phyloP scores from a whole-genome alignment of 2,113 vertebrate species.

The Stomatorhinus ivindoensis region DNA sequence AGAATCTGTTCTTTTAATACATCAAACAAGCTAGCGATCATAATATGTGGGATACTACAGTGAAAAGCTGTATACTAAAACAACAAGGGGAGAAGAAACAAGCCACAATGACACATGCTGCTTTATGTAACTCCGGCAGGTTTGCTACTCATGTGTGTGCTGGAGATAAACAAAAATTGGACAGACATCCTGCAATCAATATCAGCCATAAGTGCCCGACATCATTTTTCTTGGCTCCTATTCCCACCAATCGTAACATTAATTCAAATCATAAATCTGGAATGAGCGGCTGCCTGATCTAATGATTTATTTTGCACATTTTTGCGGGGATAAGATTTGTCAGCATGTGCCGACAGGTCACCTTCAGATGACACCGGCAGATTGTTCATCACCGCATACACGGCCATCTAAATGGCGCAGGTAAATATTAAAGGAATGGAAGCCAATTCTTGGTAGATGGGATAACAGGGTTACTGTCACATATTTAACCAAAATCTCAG shows the following conservation, averaged over 20 bases:
- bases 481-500: slow-evolving; percentile 84
- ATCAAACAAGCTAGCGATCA: neutral
- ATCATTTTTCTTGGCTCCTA: slow-evolving; percentile 96
- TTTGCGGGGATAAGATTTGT: slow-evolving; percentile 99
- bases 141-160: slow-evolving; percentile 92
- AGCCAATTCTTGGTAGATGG: slow-evolving; percentile 97
- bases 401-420: slow-evolving; percentile 97
- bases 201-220: slow-evolving; percentile 97
- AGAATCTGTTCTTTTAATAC: neutral
- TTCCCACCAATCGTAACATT: slow-evolving; percentile 99
- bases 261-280: slow-evolving; percentile 99
- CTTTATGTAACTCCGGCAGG: slow-evolving; percentile 90
- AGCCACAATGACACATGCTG: slow-evolving; percentile 56
- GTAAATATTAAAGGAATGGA: slow-evolving; percentile 99
- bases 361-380: slow-evolving; percentile 98
- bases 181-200: slow-evolving; percentile 98
- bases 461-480: slow-evolving; percentile 77
- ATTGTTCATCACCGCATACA: slow-evolving; percentile 99
- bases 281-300: slow-evolving; percentile 91
- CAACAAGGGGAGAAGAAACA: slow-evolving; percentile 44
- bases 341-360: slow-evolving; percentile 99
- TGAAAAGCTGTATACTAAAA: slow-evolving; percentile 42
- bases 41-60: neutral
- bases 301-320: slow-evolving; percentile 99
- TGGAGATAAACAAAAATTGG: slow-evolving; percentile 99